Conservation (phyloP, 2,113 vertebrate genomes). For the Elgaria multicarinata region DNA sequence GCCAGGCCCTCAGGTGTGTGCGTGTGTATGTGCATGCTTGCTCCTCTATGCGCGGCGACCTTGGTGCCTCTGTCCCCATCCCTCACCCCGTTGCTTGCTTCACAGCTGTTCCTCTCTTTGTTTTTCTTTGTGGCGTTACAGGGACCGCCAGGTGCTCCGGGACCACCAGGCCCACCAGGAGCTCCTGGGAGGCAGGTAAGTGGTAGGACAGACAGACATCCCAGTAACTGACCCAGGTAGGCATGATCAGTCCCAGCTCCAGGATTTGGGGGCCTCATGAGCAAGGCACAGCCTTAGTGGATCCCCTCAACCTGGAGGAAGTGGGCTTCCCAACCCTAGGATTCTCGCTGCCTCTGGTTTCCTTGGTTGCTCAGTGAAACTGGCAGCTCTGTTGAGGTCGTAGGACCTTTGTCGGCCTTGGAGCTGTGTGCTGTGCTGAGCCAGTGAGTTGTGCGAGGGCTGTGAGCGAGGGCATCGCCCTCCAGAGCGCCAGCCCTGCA, state of each 20-base stretch:
- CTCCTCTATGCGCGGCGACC: background rate
- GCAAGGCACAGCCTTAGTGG: too few relatives aligned
- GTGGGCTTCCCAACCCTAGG: background rate
- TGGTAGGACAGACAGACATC: accelerated
- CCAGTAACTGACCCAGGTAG: background rate
- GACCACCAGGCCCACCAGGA: conserved; percentile 85
- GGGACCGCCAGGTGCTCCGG: conserved; percentile 92
- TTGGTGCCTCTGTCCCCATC: background rate
- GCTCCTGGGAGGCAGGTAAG: conserved; percentile 87
- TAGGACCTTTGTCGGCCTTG: background rate
- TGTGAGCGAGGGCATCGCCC: background rate
- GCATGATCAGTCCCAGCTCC: background rate
- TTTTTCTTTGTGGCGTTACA: conserved; percentile 63
- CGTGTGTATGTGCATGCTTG: conserved; percentile 75
- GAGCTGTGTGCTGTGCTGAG: background rate
- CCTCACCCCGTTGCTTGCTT: background rate
- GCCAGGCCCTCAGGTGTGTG: conserved; percentile 86
- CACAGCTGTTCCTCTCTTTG: background rate
- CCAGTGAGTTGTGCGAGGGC: background rate
- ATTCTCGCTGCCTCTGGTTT: background rate
- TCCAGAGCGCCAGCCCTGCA: background rate
- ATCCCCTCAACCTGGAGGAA: background rate
- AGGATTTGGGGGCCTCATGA: too few relatives aligned
- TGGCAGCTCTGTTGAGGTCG: background rate
- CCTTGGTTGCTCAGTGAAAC: background rate